Percentiles rank a stretch among this genome's conserved stretches.
Evolutionary conservation across 2,113 vertebrate genomes (phyloP).

Genomic region (Erythrolamprus reginae): DNA sequence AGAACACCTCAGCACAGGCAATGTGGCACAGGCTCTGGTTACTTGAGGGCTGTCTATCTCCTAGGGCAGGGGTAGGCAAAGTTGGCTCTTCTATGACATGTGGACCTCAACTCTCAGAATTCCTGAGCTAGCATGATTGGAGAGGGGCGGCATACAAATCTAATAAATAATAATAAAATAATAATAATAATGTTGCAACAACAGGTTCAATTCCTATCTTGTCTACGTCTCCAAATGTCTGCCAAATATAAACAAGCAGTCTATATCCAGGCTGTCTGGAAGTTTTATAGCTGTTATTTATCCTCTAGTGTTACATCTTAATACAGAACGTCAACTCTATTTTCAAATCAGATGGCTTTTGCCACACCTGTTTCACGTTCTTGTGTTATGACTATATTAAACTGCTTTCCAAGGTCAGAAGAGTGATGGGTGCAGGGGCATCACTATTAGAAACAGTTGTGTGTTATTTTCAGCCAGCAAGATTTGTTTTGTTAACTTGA

Average conservation of each 20-base stretch:
- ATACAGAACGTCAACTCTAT: neutral
- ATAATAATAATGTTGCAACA: too few relatives aligned
- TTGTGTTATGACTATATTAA: neutral
- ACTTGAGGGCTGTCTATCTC: neutral
- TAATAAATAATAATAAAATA: too few relatives aligned
- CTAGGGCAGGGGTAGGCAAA: neutral
- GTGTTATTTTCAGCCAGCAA: constrained; percentile 8
- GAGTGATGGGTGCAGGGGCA: neutral
- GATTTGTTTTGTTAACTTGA: constrained; percentile 4
- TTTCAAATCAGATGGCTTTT: neutral
- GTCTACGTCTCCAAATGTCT: neutral
- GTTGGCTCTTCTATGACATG: too few relatives aligned
- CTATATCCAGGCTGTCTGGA: neutral
- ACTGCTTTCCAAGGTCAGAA: neutral
- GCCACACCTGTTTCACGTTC: constrained; percentile 12
- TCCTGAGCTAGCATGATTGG: too few relatives aligned
- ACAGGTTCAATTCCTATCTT: neutral
- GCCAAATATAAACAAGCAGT: neutral
- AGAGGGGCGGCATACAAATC: too few relatives aligned
- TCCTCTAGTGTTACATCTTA: neutral
- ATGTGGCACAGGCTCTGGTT: neutral
- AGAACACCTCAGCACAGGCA: neutral
- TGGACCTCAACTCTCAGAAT: too few relatives aligned
- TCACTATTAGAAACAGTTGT: constrained; percentile 3
- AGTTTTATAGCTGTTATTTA: neutral